A percentile compares a stretch with the other conserved stretches of the same genome.
Evolutionary conservation across 2,888 invertebrate species (phyloP).

Genomic region (Priocnemis perturbator): DNA sequence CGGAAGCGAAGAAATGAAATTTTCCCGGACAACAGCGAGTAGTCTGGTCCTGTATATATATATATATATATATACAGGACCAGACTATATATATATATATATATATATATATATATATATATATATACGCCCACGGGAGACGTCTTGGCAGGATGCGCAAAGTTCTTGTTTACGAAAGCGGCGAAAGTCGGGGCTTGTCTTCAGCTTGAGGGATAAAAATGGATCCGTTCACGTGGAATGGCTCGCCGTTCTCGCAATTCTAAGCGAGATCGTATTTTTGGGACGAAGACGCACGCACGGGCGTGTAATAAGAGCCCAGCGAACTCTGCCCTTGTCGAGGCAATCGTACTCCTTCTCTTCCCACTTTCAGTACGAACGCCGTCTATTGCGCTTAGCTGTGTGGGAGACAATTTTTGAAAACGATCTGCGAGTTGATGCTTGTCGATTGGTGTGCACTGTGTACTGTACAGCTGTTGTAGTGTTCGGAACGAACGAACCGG

Average conservation of each 20-base stretch:
- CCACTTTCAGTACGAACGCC: background rate
- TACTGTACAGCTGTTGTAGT: no score
- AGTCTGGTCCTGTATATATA: background rate
- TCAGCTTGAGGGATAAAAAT: background rate
- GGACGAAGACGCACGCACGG: background rate
- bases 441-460: no score
- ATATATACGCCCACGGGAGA: conserved; percentile 3
- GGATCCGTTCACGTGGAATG: background rate
- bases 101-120: no score
- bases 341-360: background rate
- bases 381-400: no score
- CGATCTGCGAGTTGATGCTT: no score
- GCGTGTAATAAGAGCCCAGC: background rate
- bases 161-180: conserved; percentile 9
- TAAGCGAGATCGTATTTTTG: background rate
- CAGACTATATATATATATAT: no score
- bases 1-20: conserved; percentile 9
- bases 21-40: conserved; percentile 9
- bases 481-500: no score
- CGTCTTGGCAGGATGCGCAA: conserved; percentile 7
- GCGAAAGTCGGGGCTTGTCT: background rate
- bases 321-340: background rate
- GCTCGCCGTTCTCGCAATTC: background rate
- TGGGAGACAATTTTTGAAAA: no score
- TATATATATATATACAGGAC: background rate